Evolutionary conservation across 1,140 invertebrate genomes (phyloP).

Genomic region (Antheraea mylitta): DNA sequence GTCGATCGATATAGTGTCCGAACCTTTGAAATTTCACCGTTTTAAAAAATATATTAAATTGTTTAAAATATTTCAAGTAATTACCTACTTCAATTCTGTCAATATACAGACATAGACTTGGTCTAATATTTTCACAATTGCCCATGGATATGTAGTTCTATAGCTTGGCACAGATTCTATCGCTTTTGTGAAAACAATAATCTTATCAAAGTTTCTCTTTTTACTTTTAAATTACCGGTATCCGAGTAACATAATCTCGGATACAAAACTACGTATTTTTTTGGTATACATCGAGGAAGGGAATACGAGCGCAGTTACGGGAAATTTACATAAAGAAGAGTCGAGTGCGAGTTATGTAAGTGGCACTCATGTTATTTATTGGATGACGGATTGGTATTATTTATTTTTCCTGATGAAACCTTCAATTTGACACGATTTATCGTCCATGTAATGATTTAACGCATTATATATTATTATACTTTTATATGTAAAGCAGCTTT

Average conservation of each 20-base stretch:
- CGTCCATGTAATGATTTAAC: not conserved
- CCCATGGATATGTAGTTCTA: too few relatives aligned
- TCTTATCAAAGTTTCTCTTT: too few relatives aligned
- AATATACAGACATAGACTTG: too few relatives aligned
- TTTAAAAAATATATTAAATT: too few relatives aligned
- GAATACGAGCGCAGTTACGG: not conserved
- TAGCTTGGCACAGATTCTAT: too few relatives aligned
- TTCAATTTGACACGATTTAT: conserved; percentile 34
- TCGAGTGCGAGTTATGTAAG: conserved; percentile 21
- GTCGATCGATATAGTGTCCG: too few relatives aligned
- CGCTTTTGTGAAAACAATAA: too few relatives aligned
- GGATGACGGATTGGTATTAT: conserved; percentile 15
- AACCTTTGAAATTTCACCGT: too few relatives aligned
- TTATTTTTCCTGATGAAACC: conserved; percentile 31
- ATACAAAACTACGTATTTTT: not conserved
- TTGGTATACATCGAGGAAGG: not conserved
- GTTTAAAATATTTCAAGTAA: too few relatives aligned
- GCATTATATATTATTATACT: not conserved
- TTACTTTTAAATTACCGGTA: not conserved
- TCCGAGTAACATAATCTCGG: not conserved
- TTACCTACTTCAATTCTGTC: too few relatives aligned
- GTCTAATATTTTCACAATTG: too few relatives aligned
- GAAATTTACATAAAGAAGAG: conserved; percentile 27
- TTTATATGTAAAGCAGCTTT: not conserved
- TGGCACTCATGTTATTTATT: conserved; percentile 33